These are phyloP conservation scores for Camelus dromedarius DNA, from an alignment of 2,113 vertebrate species.

Conservation along the genomic window DNA sequence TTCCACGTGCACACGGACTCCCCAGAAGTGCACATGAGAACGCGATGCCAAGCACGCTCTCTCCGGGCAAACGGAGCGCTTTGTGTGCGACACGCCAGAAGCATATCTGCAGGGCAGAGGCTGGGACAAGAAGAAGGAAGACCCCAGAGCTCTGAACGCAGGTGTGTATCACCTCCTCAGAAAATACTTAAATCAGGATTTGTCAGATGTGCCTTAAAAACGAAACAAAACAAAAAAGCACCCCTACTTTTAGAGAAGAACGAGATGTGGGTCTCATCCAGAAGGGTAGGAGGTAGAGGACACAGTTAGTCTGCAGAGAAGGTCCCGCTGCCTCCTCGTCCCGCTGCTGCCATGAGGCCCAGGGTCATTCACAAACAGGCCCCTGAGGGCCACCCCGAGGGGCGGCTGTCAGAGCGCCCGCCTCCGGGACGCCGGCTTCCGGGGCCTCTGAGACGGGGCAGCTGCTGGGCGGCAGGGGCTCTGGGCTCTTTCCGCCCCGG, in stretches of 20 bases:
- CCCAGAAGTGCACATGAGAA: rapidly evolving
- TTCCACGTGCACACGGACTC: rapidly evolving
- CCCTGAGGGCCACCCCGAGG: no score
- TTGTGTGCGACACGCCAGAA: background rate
- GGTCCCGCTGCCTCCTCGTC: rapidly evolving
- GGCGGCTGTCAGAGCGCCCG: no score
- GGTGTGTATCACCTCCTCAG: background rate
- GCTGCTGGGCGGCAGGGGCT: no score
- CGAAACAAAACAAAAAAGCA: background rate
- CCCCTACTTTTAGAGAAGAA: background rate
- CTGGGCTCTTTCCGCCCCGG: no score
- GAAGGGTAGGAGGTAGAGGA: rapidly evolving
- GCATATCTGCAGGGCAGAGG: background rate
- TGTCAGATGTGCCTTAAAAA: background rate
- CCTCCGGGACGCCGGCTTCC: no score
- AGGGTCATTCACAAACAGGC: background rate
- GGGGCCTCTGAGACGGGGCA: no score
- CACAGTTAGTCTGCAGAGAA: rapidly evolving
- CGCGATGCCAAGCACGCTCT: rapidly evolving
- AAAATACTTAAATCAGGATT: background rate
- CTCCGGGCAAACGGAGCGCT: background rate
- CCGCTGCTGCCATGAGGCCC: rapidly evolving
- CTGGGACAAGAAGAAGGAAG: background rate
- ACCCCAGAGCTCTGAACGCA: rapidly evolving
- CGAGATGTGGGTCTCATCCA: background rate